These are phyloP conservation scores for Cantharis nigra DNA, from an alignment of 2,888 invertebrate species.

Conservation along the genomic window DNA sequence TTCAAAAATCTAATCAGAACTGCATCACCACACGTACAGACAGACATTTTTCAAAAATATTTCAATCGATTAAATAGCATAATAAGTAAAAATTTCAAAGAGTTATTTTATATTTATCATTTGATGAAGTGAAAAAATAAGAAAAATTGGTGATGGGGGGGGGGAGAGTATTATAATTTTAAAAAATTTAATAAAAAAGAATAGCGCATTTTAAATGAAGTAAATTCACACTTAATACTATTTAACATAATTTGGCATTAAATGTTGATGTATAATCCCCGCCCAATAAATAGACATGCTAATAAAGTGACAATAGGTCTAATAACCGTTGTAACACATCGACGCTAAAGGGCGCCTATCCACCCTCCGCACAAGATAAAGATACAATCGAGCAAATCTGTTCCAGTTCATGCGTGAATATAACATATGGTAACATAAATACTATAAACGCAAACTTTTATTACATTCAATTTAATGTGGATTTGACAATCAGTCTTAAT, in stretches of 20 bases:
- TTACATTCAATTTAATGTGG: conserved; percentile 12
- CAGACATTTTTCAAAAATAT: too few relatives aligned
- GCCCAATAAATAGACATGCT: conserved; percentile 22
- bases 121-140: too few relatives aligned
- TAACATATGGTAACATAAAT: conserved; percentile 35
- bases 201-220: neutral
- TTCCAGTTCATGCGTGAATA: conserved; percentile 34
- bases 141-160: too few relatives aligned
- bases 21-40: too few relatives aligned
- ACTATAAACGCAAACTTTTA: conserved; percentile 24
- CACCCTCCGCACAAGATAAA: conserved; percentile 36
- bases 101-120: too few relatives aligned
- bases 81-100: too few relatives aligned
- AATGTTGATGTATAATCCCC: conserved; percentile 8
- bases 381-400: conserved; percentile 41
- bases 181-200: neutral
- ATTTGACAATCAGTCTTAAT: neutral
- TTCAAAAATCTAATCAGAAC: too few relatives aligned
- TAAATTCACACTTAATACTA: neutral
- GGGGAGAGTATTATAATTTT: too few relatives aligned
- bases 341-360: conserved; percentile 35
- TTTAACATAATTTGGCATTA: neutral
- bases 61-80: too few relatives aligned
- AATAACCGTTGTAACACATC: conserved; percentile 39
- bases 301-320: conserved; percentile 39